Base-by-base conservation (phyloP, 2,888 invertebrate genomes). In the Choristoneura rosaceana region DNA sequence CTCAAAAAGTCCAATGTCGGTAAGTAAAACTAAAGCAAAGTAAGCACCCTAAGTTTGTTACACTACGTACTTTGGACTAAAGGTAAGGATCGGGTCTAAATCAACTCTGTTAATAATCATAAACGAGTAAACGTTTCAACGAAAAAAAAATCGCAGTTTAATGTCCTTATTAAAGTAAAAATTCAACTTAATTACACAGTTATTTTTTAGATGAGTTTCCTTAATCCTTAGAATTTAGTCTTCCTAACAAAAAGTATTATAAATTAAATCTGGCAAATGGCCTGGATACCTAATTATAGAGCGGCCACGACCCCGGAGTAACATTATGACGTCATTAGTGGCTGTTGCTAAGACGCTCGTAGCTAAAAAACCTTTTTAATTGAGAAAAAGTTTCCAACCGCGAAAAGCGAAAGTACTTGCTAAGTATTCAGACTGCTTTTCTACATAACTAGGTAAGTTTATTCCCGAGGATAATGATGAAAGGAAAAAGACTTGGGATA, bases 271-370 rank as follows among this genome's bases (percentile, higher is more conserved):
- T 43, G 71, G 71, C 66, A 41, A 71, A 66, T 66, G 71, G 55
- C 45, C 45, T 45, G 61, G 66, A 14, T 61, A 43, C 60, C 25
- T 71, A 67, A 71, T 71, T 71, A 71, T 66, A 59, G 10, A 45
- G 61, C 59, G 58, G 64, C 14, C 61, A 62, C 61, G 34, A 52
- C 58, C 41, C 60, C 33, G 9, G 55, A 33, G 66, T 61, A 61
- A 71, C 66, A 66, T 71, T 71, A 71, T 60, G 71, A 67, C 55
- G 43, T 55, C 71, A 71, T 71, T 71, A 71, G 52, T 34, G 14
- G 63, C 61, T 52, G 60, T 43, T 33, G 60, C 45, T 66, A 66
- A 71, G 45, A 55, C 25, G 52, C 55, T 61, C 15, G 66, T 71
- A 45, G 61, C 45, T 43, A 43, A 62, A 62, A 45, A 25, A 12